These are phyloP conservation scores for Anagrus nilaparvatae DNA, from an alignment of 1,140 invertebrate species.

Conservation along the genomic window DNA sequence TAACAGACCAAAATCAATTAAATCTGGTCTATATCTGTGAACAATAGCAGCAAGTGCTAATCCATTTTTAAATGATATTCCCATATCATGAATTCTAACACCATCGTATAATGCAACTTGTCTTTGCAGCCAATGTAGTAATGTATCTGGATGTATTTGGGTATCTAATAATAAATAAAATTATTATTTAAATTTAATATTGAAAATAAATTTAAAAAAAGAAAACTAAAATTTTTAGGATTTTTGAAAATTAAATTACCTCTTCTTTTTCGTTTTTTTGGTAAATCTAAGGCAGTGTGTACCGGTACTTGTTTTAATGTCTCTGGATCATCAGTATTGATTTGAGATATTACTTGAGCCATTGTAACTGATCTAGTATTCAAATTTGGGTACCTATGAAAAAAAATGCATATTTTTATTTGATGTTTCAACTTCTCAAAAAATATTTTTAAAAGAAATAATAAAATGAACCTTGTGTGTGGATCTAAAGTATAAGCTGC, in stretches of 20 bases:
- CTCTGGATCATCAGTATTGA: constrained; percentile 52
- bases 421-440: not conserved
- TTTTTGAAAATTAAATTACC: constrained; percentile 40
- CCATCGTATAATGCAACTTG: constrained; percentile 58
- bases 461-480: constrained; percentile 49
- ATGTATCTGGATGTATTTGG: constrained; percentile 59
- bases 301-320: constrained; percentile 47
- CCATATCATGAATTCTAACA: constrained; percentile 59
- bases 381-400: constrained; percentile 41
- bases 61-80: constrained; percentile 64
- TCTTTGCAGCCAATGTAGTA: constrained; percentile 66
- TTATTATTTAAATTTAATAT: not conserved
- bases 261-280: constrained; percentile 54
- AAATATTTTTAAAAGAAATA: not conserved
- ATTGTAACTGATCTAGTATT: constrained; percentile 48
- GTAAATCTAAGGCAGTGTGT: constrained; percentile 40
- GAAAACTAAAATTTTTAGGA: too few species aligned
- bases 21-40: constrained; percentile 77
- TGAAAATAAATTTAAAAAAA: too few species aligned
- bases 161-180: constrained; percentile 43
- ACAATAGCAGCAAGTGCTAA: constrained; percentile 74
- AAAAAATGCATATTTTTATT: not conserved
- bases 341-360: constrained; percentile 51
- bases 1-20: constrained; percentile 64
- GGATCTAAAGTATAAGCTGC: constrained; percentile 85